Base-by-base conservation (phyloP, 2,888 invertebrate species). In the Lordiphosa fenestrarum region DNA sequence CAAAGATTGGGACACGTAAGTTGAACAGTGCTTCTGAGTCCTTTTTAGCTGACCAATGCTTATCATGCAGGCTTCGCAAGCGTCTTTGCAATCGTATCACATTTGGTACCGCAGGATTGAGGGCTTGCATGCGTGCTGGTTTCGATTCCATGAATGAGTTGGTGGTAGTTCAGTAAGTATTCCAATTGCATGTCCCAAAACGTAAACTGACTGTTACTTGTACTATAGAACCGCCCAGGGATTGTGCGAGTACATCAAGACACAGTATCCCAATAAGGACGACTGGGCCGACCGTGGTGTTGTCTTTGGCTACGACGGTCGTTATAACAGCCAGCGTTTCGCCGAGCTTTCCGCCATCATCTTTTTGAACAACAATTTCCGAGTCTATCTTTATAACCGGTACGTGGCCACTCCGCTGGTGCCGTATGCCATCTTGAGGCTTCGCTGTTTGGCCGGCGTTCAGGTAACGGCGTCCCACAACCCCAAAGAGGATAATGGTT, bases 381-480 rank as follows among this genome's bases (percentile, higher is more conserved):
- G 92, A 25, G 98, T 98, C 0, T 94, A 94, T 82, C 90, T 98
- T 4, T 98, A 94, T 89, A 93, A 94, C 0, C 89, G 92, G 12
- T 92, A 95, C 10, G 95, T 94, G 52, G 96, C 98, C 0, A 99
- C 99, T 0, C 99, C 99, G 0, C 95, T 97, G 85, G 94, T 99
- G 30, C 95, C 99, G 0, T 99, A 95, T 89, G 93, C 94, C 0
- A 94, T 98, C 0, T 90, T 91, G 2, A 91, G 93, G 66, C 93
- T 93, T 58, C 92, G 93, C 13, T 95, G 95, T 53, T 93, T 94
- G 1, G 95, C 94, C 37, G 98, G 98, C 0, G 92, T 98, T 4
- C 97, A 98, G 96, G 93, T 98, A 4, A 98, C 98, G 0, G 98
- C 98, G 0, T 98, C 97, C 0, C 98, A 98, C 86, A 98, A 98